A percentile compares a stretch with the other conserved stretches of the same genome.
Evolutionary conservation across 2,888 invertebrate species (phyloP).

Genomic region (Caenorhabditis angaria): DNA sequence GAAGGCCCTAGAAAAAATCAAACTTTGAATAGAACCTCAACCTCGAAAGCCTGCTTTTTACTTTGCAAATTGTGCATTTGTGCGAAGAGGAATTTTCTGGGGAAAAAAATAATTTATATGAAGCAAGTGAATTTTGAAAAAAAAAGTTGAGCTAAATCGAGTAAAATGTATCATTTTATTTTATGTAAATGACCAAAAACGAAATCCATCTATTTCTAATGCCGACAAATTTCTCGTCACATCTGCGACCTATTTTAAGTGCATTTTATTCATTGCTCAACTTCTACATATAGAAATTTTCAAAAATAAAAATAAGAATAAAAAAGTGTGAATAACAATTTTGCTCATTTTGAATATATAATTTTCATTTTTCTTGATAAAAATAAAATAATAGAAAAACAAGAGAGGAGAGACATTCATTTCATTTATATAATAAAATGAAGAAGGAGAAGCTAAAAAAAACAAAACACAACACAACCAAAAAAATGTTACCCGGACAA

Average conservation of each 20-base stretch:
- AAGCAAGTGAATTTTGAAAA: not conserved
- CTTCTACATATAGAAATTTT: no score
- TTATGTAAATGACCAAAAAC: conserved; percentile 1
- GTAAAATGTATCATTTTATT: not conserved
- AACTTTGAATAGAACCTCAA: not conserved
- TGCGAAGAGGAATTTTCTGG: no score
- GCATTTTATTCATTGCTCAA: no score
- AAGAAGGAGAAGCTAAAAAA: not conserved
- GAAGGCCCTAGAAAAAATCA: not conserved
- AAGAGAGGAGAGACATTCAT: not conserved
- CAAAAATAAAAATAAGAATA: no score
- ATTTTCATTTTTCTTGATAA: no score
- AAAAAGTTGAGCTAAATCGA: not conserved
- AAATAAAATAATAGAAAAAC: not conserved
- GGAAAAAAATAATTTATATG: no score
- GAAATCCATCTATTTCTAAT: not conserved
- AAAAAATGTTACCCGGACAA: no score
- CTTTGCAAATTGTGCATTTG: conserved; percentile 14
- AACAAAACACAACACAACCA: not conserved
- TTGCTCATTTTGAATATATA: no score
- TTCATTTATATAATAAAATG: not conserved
- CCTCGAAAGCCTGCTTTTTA: conserved; percentile 9
- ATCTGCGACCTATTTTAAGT: conserved; percentile 2
- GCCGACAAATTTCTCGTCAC: no score
- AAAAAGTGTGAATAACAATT: no score